phyloP scores from a whole-genome alignment of 2,113 vertebrate species.

The Cygnus buccinator region DNA sequence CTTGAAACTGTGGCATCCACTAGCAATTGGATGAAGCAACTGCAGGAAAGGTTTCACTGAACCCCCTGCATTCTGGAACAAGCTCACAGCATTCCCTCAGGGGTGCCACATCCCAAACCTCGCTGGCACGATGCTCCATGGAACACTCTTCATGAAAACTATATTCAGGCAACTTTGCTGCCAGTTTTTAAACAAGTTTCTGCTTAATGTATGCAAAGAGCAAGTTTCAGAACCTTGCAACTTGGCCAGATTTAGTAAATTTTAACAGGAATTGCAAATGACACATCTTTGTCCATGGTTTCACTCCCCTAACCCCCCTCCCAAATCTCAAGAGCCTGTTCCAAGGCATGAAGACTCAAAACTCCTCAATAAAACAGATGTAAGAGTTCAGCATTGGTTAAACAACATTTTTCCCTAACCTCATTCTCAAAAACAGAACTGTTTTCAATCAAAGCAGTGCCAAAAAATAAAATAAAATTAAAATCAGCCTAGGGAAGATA shows the following conservation, averaged over 20 bases:
- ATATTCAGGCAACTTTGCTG: no score
- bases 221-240: background rate
- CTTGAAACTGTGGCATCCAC: no score
- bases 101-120: no score
- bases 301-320: background rate
- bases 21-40: no score
- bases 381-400: conserved; percentile 55
- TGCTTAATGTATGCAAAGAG: no score
- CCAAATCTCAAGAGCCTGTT: conserved; percentile 29
- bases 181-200: no score
- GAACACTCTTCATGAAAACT: no score
- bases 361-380: conserved; percentile 50
- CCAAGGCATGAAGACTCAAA: conserved; percentile 37
- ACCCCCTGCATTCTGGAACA: no score
- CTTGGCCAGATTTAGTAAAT: background rate
- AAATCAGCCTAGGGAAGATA: conserved; percentile 21
- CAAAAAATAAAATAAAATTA: background rate
- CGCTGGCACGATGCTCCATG: no score
- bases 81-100: no score
- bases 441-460: conserved; percentile 52
- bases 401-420: conserved; percentile 63
- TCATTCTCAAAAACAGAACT: conserved; percentile 61
- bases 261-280: background rate
- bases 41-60: no score
- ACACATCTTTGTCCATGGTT: background rate